Conservation (phyloP, 2,888 invertebrate genomes). For the Periphyllus acericola region DNA sequence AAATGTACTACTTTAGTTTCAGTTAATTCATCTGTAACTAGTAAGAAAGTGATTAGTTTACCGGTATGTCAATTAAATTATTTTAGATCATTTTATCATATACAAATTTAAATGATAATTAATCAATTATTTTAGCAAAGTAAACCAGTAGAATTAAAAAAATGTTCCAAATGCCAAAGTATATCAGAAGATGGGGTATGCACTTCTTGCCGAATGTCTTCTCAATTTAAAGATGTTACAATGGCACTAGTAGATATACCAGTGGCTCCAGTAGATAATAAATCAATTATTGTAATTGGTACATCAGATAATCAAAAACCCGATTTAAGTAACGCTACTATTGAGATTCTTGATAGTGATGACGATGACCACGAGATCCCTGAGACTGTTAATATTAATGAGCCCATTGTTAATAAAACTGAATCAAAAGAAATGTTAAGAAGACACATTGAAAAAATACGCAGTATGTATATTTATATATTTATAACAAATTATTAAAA, state of each 20-base stretch:
- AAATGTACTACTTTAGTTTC: not conserved
- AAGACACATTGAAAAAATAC: conserved; percentile 9
- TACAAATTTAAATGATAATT: not conserved
- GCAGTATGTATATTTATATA: not conserved
- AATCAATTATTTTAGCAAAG: not conserved
- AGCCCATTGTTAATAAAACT: not conserved
- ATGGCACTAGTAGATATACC: conserved; percentile 22
- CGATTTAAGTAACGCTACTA: too few species aligned
- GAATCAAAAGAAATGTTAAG: conserved; percentile 1
- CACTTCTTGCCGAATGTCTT: conserved; percentile 3
- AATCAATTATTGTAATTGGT: too few species aligned
- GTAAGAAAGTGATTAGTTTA: not conserved
- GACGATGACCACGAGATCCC: not conserved
- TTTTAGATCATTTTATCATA: not conserved
- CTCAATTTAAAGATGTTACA: conserved; percentile 30
- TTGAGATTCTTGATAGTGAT: not conserved
- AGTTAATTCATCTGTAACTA: not conserved
- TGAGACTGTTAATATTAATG: not conserved
- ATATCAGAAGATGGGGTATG: conserved; percentile 7
- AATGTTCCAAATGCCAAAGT: conserved; percentile 9
- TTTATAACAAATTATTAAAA: not conserved
- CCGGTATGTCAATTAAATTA: not conserved
- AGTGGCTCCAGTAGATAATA: too few species aligned
- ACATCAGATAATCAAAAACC: too few species aligned
- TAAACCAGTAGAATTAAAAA: not conserved